A percentile compares a stretch with the other conserved stretches of the same genome.
These are phyloP conservation scores for Scomber scombrus DNA, from an alignment of 2,113 vertebrate genomes.

Conservation along the genomic window DNA sequence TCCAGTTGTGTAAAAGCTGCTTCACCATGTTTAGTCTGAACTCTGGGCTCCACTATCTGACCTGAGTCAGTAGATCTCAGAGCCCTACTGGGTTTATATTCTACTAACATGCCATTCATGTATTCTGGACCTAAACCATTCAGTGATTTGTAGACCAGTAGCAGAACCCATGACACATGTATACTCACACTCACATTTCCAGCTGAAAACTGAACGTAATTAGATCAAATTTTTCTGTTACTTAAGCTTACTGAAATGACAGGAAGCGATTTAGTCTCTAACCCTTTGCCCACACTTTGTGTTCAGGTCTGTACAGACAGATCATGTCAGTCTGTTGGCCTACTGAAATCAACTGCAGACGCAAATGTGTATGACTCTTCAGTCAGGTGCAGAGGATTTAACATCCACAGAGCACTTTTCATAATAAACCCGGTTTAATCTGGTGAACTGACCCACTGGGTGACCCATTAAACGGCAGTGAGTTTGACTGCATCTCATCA, in stretches of 20 bases:
- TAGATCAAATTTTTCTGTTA: background rate
- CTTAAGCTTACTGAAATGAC: background rate
- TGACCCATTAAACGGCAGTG: slow-evolving; percentile 50
- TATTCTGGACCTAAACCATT: no score
- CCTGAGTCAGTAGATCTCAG: no score
- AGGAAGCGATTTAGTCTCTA: background rate
- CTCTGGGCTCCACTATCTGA: no score
- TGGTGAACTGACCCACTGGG: slow-evolving; percentile 36
- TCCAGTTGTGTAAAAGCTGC: no score
- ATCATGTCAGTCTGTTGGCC: background rate
- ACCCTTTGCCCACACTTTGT: background rate
- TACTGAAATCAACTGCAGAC: background rate
- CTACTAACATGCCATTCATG: no score
- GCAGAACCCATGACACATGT: background rate
- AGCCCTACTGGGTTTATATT: no score
- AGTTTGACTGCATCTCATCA: slow-evolving; percentile 19
- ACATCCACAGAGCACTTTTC: slow-evolving; percentile 27
- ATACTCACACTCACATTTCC: background rate
- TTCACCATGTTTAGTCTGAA: no score
- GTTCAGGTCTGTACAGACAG: slow-evolving; percentile 9
- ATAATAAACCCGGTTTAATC: slow-evolving; percentile 68
- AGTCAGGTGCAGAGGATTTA: slow-evolving; percentile 36
- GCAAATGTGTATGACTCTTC: slow-evolving; percentile 25
- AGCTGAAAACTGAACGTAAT: background rate
- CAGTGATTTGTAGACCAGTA: no score